Percentiles rank a stretch among this genome's conserved stretches.
These are phyloP conservation scores for Trichogramma evanescens DNA, from an alignment of 2,888 invertebrate genomes.

Conservation along the genomic window DNA sequence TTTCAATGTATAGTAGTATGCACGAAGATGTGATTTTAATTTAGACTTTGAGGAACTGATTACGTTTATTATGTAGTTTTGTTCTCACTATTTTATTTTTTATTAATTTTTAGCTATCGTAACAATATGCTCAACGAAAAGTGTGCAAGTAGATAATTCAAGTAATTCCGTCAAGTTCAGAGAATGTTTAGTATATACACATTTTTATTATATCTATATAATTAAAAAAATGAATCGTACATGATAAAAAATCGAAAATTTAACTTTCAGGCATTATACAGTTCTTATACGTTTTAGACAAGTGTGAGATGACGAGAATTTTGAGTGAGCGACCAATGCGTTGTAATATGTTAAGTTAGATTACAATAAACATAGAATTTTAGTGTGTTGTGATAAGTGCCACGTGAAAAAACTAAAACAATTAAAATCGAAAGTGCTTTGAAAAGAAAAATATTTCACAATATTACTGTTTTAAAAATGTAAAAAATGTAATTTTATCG, in stretches of 20 bases:
- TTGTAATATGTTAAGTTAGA: slow-evolving; percentile 8
- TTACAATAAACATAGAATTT: slow-evolving; percentile 1
- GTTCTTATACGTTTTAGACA: slow-evolving; percentile 5
- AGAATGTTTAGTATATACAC: slow-evolving; percentile 27
- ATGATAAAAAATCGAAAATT: slow-evolving; percentile 4
- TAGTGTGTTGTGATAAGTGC: not conserved
- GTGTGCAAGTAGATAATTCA: slow-evolving; percentile 19
- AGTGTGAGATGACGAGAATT: not conserved
- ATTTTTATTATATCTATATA: slow-evolving; percentile 23
- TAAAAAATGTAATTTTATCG: not conserved
- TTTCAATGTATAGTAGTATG: slow-evolving; percentile 7
- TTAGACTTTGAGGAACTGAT: slow-evolving; percentile 17
- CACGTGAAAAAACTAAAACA: no score
- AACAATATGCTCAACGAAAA: slow-evolving; percentile 26
- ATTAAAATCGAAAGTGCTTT: no score
- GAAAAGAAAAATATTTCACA: no score
- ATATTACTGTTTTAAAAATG: slow-evolving; percentile 7
- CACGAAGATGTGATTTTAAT: slow-evolving; percentile 12
- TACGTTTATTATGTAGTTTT: slow-evolving; percentile 15
- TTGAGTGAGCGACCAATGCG: not conserved
- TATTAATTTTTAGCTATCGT: slow-evolving; percentile 12
- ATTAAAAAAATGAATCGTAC: slow-evolving; percentile 11
- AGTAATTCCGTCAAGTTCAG: slow-evolving; percentile 26
- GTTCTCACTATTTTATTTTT: slow-evolving; percentile 7
- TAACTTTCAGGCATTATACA: slow-evolving; percentile 9